These are phyloP conservation scores for Heliconius cydno DNA, from an alignment of 2,888 invertebrate genomes.

Conservation along the genomic window DNA sequence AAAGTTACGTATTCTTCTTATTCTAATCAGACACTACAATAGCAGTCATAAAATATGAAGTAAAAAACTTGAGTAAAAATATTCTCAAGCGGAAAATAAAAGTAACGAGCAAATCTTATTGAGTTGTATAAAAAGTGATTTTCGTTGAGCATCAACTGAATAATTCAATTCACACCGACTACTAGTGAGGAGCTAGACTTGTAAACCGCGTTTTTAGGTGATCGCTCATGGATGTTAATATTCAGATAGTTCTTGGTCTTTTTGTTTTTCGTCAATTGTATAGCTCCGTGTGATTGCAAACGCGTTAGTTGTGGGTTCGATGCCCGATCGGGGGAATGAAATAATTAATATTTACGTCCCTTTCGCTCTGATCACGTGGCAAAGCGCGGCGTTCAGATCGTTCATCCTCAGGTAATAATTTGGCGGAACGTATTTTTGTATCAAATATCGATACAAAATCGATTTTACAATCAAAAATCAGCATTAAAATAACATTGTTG, in stretches of 20 bases:
- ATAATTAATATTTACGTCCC: not conserved
- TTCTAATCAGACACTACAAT: constrained; percentile 17
- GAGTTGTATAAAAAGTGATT: constrained; percentile 24
- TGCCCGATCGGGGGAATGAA: not conserved
- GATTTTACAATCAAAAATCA: not conserved
- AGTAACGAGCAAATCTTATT: constrained; percentile 26
- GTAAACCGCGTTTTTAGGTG: not conserved
- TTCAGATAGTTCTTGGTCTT: not conserved
- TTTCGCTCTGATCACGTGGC: not conserved
- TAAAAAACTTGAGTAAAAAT: constrained; percentile 21
- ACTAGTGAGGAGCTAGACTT: constrained; percentile 2
- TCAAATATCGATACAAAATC: too few relatives aligned
- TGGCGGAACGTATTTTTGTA: not conserved
- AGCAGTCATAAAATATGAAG: constrained; percentile 12
- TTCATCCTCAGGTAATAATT: not conserved
- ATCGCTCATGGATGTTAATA: not conserved
- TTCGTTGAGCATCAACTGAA: constrained; percentile 18
- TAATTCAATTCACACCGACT: constrained; percentile 27
- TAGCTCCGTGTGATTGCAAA: too few relatives aligned
- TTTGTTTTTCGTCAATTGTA: not conserved
- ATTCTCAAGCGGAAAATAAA: constrained; percentile 19
- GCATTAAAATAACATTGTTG: not conserved
- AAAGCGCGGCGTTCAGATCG: not conserved
- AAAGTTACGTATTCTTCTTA: not conserved
- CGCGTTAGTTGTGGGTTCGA: not conserved